Evolutionary conservation across 2,888 invertebrate genomes (phyloP).

Genomic region (Eupelmus urozonus): DNA sequence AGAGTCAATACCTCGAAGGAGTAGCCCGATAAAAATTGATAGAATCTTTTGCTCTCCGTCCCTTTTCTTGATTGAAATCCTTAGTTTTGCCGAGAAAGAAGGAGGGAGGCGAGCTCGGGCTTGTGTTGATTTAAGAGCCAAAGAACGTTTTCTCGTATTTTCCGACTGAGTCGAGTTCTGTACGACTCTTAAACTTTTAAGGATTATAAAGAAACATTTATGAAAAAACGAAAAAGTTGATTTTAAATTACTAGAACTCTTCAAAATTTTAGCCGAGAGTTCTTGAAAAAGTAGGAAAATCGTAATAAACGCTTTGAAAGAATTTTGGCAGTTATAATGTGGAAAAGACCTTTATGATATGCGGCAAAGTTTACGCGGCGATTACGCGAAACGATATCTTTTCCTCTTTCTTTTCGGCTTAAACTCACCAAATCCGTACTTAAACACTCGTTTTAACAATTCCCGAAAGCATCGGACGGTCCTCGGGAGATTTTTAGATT

Average conservation of each 20-base stretch:
- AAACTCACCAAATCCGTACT: neutral
- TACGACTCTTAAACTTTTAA: too few relatives aligned
- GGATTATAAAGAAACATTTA: too few relatives aligned
- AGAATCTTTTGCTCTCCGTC: conserved; percentile 22
- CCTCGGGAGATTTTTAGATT: conserved; percentile 28
- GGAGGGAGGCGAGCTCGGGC: too few relatives aligned
- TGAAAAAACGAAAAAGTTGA: too few relatives aligned
- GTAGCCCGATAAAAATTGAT: conserved; percentile 36
- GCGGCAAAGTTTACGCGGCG: conserved; percentile 7
- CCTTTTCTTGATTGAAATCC: conserved; percentile 30
- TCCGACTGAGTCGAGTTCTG: too few relatives aligned
- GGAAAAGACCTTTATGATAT: conserved; percentile 1
- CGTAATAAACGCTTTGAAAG: neutral
- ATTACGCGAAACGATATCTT: neutral
- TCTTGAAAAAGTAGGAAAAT: neutral
- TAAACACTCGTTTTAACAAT: neutral
- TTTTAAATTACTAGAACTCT: too few relatives aligned
- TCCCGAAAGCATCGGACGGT: conserved; percentile 50
- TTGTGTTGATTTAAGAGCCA: too few relatives aligned
- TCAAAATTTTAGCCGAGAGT: too few relatives aligned
- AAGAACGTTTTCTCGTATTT: too few relatives aligned
- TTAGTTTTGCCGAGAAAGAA: neutral
- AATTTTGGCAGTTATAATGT: neutral
- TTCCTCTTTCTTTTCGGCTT: neutral
- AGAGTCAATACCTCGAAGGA: conserved; percentile 35